A percentile compares a stretch with the other conserved stretches of the same genome.
phyloP scores from a whole-genome alignment of 1,140 invertebrate genomes.

The Bombus huntii region DNA sequence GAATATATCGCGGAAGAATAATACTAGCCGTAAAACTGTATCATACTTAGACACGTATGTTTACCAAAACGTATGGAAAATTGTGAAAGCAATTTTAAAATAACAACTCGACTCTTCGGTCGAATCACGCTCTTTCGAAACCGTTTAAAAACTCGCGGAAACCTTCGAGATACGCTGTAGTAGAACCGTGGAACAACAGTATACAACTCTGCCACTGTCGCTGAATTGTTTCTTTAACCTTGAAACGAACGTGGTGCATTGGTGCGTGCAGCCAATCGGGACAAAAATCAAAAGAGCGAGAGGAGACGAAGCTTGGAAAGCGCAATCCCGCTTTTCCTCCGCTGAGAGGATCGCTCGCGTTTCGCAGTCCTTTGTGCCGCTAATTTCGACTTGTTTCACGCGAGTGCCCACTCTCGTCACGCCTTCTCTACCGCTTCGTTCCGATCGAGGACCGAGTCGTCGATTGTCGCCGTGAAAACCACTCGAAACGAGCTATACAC shows the following conservation, averaged over 20 bases:
- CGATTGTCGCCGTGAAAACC: conserved; percentile 18
- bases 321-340: conserved; percentile 21
- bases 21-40: too few species aligned
- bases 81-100: too few species aligned
- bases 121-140: neutral
- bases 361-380: conserved; percentile 24
- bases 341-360: neutral
- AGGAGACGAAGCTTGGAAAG: neutral
- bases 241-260: conserved; percentile 11
- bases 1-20: too few species aligned
- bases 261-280: neutral
- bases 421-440: neutral
- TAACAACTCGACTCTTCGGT: too few species aligned
- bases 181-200: neutral
- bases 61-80: too few species aligned
- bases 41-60: too few species aligned
- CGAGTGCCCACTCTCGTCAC: conserved; percentile 12
- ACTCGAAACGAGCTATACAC: conserved; percentile 2
- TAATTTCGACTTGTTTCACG: conserved; percentile 28
- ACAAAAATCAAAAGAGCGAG: too few species aligned
- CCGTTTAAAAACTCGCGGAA: neutral
- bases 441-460: neutral
- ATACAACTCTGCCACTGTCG: neutral
- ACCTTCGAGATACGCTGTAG: neutral
- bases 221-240: conserved; percentile 28